These are phyloP conservation scores for Athrips mouffetella DNA, from an alignment of 2,888 invertebrate genomes.

Conservation along the genomic window DNA sequence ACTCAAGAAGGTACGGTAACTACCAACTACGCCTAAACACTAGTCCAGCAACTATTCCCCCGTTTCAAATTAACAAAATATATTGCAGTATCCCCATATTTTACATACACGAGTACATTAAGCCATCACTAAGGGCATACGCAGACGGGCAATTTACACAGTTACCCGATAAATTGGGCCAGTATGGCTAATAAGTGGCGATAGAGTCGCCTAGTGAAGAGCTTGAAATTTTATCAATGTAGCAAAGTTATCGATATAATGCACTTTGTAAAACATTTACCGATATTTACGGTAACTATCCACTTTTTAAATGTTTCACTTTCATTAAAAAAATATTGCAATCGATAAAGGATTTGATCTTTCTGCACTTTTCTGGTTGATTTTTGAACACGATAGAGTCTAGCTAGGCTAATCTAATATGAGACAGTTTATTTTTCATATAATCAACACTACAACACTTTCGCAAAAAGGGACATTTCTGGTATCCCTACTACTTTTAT, in stretches of 20 bases:
- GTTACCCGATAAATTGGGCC: constrained; percentile 63
- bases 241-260: background rate
- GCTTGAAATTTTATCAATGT: constrained; percentile 24
- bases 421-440: too few relatives aligned
- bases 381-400: background rate
- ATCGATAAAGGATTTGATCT: background rate
- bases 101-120: constrained; percentile 52
- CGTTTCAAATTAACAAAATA: too few relatives aligned
- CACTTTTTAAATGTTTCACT: background rate
- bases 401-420: too few relatives aligned
- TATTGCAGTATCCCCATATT: constrained; percentile 31
- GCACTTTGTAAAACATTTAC: background rate
- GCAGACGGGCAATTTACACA: constrained; percentile 57
- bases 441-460: too few relatives aligned
- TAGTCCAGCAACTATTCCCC: too few relatives aligned
- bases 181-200: constrained; percentile 68
- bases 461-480: too few relatives aligned
- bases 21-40: too few relatives aligned
- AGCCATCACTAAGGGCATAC: constrained; percentile 50
- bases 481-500: too few relatives aligned
- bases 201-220: constrained; percentile 37
- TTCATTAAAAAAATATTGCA: background rate
- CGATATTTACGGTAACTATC: constrained; percentile 7
- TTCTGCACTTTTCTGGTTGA: background rate
- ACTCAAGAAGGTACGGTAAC: too few relatives aligned